phyloP scores from a whole-genome alignment of 2,113 vertebrate species.

The Platichthys stellatus region DNA sequence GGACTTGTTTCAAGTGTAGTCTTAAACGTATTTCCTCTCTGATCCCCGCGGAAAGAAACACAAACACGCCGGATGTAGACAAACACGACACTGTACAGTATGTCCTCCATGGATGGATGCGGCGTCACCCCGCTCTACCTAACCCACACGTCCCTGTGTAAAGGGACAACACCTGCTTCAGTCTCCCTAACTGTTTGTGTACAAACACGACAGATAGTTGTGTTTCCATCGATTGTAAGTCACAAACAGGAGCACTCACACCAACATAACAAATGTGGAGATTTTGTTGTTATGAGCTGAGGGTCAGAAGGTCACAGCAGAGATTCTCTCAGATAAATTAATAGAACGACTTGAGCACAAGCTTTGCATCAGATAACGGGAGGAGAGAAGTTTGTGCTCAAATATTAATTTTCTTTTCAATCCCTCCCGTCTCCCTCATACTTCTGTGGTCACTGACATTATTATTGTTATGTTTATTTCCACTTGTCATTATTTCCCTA shows the following conservation, averaged over 20 bases:
- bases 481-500: not conserved
- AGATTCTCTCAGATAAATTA: too few species aligned
- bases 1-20: conserved; percentile 44
- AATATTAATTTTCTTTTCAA: not conserved
- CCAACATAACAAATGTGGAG: not conserved
- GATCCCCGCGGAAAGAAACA: conserved; percentile 53
- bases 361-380: too few species aligned
- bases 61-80: conserved; percentile 55
- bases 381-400: too few species aligned
- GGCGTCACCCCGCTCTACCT: conserved; percentile 1
- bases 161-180: not conserved
- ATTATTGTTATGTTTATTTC: not conserved
- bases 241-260: too few species aligned
- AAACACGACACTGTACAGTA: conserved; percentile 46
- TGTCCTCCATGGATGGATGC: conserved; percentile 39
- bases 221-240: not conserved
- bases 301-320: not conserved
- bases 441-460: not conserved
- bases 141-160: conserved; percentile 2
- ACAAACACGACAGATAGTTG: not conserved
- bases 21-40: conserved; percentile 57
- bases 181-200: conserved; percentile 2
- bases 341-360: too few species aligned
- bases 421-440: not conserved
- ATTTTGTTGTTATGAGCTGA: too few species aligned